Percentiles rank a stretch among this genome's conserved stretches.
phyloP scores from a whole-genome alignment of 2,888 invertebrate species.

The Lordiphosa fenestrarum region DNA sequence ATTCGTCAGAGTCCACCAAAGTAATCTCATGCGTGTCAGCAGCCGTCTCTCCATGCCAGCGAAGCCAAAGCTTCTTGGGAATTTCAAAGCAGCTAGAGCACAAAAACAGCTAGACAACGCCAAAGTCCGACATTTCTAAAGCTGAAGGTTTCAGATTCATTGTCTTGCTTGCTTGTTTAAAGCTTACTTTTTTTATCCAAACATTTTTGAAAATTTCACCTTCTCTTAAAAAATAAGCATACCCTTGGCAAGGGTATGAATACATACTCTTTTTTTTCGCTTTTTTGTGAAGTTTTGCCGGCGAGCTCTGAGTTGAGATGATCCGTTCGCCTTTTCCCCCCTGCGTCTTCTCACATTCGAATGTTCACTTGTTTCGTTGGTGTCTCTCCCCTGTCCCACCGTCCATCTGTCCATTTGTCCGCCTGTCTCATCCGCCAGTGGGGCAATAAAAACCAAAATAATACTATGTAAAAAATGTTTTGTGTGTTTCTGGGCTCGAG shows the following conservation, averaged over 20 bases:
- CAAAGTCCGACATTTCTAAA: no score
- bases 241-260: neutral
- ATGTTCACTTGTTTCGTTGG: constrained; percentile 54
- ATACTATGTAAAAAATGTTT: constrained; percentile 70
- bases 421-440: constrained; percentile 28
- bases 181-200: no score
- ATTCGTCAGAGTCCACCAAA: no score
- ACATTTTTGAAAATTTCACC: no score
- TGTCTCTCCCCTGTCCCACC: constrained; percentile 16
- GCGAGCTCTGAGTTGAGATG: constrained; percentile 52
- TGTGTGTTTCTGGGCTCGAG: constrained; percentile 43
- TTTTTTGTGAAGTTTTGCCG: constrained; percentile 59
- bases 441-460: constrained; percentile 65
- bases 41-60: no score
- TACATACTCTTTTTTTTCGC: constrained; percentile 8
- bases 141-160: no score
- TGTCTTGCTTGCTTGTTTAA: no score
- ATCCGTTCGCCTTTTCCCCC: constrained; percentile 13
- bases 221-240: no score
- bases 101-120: no score
- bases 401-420: constrained; percentile 10
- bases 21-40: no score
- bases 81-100: no score
- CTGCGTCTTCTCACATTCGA: constrained; percentile 41
- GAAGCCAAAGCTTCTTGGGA: no score